These are phyloP conservation scores for Australoheros scitulus DNA, from an alignment of 2,113 vertebrate species.

Conservation along the genomic window DNA sequence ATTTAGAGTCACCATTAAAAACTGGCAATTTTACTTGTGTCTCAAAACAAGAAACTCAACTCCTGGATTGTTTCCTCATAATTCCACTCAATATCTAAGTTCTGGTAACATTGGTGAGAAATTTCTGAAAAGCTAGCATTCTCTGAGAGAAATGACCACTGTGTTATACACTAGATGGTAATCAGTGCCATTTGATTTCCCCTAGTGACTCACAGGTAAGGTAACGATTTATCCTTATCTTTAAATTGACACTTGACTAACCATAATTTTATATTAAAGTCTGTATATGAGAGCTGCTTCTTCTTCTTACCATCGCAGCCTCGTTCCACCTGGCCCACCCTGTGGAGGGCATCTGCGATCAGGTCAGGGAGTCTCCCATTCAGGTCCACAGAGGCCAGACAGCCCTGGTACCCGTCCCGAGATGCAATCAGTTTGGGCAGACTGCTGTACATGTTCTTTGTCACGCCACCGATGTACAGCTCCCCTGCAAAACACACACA, in stretches of 20 bases:
- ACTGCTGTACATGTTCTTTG: conserved; percentile 87
- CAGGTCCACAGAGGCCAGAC: conserved; percentile 91
- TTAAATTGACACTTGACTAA: neutral
- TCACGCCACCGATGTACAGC: conserved; percentile 91
- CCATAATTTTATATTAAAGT: neutral
- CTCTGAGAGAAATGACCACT: neutral
- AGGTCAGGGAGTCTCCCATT: conserved; percentile 94
- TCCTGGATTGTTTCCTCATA: neutral
- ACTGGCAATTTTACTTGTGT: neutral
- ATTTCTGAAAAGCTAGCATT: neutral
- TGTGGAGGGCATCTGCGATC: conserved; percentile 90
- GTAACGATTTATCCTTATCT: neutral
- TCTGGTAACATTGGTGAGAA: neutral
- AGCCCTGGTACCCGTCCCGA: conserved; percentile 92
- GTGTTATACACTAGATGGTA: neutral
- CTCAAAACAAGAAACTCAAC: neutral
- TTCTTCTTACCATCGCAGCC: conserved; percentile 88
- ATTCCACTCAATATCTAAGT: neutral
- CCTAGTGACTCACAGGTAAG: neutral
- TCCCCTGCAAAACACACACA: conserved; percentile 80
- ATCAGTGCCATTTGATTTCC: conserved; percentile 16
- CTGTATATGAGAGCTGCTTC: neutral
- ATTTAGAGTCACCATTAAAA: fast-evolving
- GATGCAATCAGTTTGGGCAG: conserved; percentile 92
- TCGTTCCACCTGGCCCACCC: conserved; percentile 89